phyloP scores from a whole-genome alignment of 2,113 vertebrate genomes.

The Brachypodius melanocephalos region DNA sequence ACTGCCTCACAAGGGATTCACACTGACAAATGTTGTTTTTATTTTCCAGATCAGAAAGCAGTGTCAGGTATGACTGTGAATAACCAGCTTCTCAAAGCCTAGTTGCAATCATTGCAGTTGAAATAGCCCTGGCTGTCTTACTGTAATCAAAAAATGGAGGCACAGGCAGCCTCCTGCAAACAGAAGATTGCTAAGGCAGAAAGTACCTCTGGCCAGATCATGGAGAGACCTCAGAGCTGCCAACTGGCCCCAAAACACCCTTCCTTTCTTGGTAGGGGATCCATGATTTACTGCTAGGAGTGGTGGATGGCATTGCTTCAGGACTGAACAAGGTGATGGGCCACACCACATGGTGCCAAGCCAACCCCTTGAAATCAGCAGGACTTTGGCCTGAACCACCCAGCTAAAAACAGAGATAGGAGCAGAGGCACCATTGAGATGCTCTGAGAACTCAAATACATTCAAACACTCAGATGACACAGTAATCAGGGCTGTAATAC shows the following conservation, averaged over 20 bases:
- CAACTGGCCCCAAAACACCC: background rate
- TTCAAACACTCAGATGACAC: fast-evolving
- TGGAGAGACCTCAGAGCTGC: background rate
- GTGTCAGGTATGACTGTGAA: background rate
- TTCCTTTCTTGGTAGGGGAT: background rate
- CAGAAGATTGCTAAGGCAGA: background rate
- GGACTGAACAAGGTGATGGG: background rate
- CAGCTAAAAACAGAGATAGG: background rate
- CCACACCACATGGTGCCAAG: background rate
- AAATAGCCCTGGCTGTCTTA: background rate
- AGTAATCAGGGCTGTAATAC: background rate
- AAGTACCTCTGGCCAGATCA: background rate
- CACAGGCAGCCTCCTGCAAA: background rate
- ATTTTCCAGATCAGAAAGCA: background rate
- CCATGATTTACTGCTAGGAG: background rate
- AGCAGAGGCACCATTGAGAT: background rate
- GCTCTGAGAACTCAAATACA: background rate
- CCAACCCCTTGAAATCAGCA: background rate
- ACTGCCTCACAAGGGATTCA: background rate
- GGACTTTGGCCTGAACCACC: background rate
- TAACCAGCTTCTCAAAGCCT: background rate
- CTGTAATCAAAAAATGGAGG: background rate
- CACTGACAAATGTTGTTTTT: background rate
- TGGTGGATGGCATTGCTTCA: background rate
- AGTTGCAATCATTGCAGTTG: background rate